phyloP scores from a whole-genome alignment of 2,797 vertebrate species.

The Amazona finschi region DNA sequence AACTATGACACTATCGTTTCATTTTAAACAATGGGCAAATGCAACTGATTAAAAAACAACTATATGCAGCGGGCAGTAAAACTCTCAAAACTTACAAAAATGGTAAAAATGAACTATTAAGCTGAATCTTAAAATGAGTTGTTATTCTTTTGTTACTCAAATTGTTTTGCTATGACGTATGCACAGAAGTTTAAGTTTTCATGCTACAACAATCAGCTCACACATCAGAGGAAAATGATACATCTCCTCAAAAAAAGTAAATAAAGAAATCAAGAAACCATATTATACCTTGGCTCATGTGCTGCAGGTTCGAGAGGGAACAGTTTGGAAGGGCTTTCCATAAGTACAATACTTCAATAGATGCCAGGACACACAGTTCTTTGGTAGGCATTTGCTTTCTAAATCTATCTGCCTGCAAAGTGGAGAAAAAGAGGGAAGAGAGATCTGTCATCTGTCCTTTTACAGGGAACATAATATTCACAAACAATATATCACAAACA shows the following conservation, averaged over 20 bases:
- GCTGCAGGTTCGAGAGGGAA: constrained; percentile 89
- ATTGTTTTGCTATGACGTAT: not conserved
- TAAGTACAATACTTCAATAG: constrained; percentile 94
- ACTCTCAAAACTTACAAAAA: not conserved
- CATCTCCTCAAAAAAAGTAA: not conserved
- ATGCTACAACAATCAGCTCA: not conserved
- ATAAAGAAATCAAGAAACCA: not conserved
- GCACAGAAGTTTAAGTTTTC: not conserved
- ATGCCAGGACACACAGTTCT: constrained; percentile 90
- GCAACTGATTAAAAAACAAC: not conserved
- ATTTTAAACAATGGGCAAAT: not conserved
- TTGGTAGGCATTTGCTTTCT: constrained; percentile 83
- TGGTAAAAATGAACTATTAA: not conserved
- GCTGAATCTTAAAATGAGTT: not conserved
- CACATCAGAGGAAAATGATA: not conserved
- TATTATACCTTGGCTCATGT: constrained; percentile 90
- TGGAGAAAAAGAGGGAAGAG: not conserved
- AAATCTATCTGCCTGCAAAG: constrained; percentile 87
- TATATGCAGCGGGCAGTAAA: not conserved
- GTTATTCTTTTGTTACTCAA: not conserved
- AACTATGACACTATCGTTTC: not conserved
- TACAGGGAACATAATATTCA: not conserved
- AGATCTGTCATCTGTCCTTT: not conserved
- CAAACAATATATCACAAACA: not conserved
- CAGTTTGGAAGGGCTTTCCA: constrained; percentile 98